These are phyloP conservation scores for Sycophila sp. DNA, from an alignment of 1,140 invertebrate species.

Conservation along the genomic window DNA sequence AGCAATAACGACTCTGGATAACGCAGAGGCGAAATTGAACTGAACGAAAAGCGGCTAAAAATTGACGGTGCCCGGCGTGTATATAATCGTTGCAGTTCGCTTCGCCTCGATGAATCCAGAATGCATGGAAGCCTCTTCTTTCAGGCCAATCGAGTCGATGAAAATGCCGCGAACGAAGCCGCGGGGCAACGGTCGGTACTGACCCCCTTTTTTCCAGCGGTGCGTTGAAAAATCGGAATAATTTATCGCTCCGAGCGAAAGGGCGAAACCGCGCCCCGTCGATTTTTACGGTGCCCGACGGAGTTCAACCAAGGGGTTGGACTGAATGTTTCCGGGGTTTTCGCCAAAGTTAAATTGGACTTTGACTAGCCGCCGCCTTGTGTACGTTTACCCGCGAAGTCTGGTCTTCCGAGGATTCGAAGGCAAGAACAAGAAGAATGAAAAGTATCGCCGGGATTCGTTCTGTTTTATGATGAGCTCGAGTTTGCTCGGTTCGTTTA, in stretches of 20 bases:
- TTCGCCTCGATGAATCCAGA: slow-evolving; percentile 10
- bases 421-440: not conserved
- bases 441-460: not conserved
- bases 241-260: not conserved
- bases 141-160: slow-evolving; percentile 2
- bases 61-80: not conserved
- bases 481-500: no score
- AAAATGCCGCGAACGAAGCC: not conserved
- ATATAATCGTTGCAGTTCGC: no score
- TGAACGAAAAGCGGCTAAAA: not conserved
- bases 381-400: not conserved
- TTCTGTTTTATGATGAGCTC: not conserved
- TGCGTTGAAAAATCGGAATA: slow-evolving; percentile 29
- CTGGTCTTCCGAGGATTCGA: not conserved
- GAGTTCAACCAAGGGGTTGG: not conserved
- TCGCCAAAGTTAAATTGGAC: slow-evolving; percentile 6
- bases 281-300: not conserved
- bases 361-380: not conserved
- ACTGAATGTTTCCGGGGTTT: not conserved
- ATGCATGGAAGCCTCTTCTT: not conserved
- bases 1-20: not conserved
- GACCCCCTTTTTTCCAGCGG: slow-evolving; percentile 15
- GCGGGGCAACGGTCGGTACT: not conserved
- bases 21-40: no score
- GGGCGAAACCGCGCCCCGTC: no score